Base-by-base conservation (phyloP, 2,797 vertebrate species). In the Sebastes matsubarae region DNA sequence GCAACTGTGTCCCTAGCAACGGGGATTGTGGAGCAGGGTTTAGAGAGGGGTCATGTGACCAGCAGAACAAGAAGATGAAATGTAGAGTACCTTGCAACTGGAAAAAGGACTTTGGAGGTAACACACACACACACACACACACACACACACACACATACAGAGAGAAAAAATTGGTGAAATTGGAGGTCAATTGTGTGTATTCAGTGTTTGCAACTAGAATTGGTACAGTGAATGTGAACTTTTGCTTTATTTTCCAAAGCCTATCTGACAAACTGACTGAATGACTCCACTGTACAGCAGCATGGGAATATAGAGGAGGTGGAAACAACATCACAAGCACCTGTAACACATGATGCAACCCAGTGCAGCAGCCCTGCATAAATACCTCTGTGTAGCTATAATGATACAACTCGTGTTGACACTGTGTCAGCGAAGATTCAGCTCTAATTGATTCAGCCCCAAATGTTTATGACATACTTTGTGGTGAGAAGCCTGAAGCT, bases 61-160 rank as follows among this genome's bases (percentile, higher is more conserved):
- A 96, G 2, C 97, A 97, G 92, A 97, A 87, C 11, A 97, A 94
- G 92, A 97, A 95, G 75, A 85, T 97, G 73, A 97, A 97, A 81
- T 98, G 97, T 93, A 95, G 95, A 92, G 96, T 99, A 58, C 97
- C 97, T 4, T 98, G 97, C 95, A 98, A 98, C 96, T 98, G 97
- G 97, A 99, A 97, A 91, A 98, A 97, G 87, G 93, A 96, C 32
- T 97, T 98, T 79, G 97, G 97, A 95, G 97, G 97, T 98, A 87
- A 92, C 91, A 0, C 24, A 58, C 42, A 18, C 20, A 36, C 46
- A 68, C 32, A 36, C 9, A 36, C 38, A 29, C 29, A 29, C 71
- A 59, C n/a, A 74, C 54, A 52, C 50, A 46, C 24, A 66, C 30
- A 25, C 25, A 57, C 55, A 29, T 2, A 30, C 30, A 30, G 30